Percentiles rank a stretch among this genome's conserved stretches.
Conservation (phyloP, 2,797 vertebrate species). For the Fratercula arctica region DNA sequence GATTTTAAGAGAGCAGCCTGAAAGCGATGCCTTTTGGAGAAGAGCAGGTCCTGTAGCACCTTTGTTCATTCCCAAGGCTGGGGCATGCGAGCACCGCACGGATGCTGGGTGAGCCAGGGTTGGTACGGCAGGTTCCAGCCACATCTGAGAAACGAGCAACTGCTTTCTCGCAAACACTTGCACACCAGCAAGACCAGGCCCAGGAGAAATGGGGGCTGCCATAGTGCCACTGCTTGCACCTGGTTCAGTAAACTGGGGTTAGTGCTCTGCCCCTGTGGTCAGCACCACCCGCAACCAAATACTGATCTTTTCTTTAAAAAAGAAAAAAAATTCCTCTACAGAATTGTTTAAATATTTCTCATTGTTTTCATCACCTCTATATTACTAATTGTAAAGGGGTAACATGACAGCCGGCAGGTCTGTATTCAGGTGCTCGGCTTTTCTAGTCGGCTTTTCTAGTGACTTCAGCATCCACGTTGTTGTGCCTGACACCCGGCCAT, state of each 20-base stretch:
- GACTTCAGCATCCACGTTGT: neutral
- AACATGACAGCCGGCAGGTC: neutral
- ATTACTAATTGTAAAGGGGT: neutral
- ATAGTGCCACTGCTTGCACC: neutral
- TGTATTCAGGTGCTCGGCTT: accelerated
- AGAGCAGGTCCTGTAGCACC: neutral
- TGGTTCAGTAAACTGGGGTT: accelerated
- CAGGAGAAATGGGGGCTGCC: neutral
- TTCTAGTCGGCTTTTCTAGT: neutral
- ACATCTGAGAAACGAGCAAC: neutral
- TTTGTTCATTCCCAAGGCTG: neutral
- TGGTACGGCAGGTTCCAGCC: accelerated
- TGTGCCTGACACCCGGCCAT: neutral
- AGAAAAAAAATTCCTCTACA: neutral
- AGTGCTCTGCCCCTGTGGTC: neutral
- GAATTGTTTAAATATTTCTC: neutral
- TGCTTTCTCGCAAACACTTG: neutral
- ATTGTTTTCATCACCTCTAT: neutral
- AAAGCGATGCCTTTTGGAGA: neutral
- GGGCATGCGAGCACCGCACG: accelerated
- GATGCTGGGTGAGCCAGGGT: accelerated
- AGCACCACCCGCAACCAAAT: neutral
- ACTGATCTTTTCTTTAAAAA: neutral
- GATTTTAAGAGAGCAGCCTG: neutral
- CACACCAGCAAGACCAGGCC: neutral